Evolutionary conservation across 2,888 invertebrate species (phyloP).

Genomic region (Diplolepis rosae): DNA sequence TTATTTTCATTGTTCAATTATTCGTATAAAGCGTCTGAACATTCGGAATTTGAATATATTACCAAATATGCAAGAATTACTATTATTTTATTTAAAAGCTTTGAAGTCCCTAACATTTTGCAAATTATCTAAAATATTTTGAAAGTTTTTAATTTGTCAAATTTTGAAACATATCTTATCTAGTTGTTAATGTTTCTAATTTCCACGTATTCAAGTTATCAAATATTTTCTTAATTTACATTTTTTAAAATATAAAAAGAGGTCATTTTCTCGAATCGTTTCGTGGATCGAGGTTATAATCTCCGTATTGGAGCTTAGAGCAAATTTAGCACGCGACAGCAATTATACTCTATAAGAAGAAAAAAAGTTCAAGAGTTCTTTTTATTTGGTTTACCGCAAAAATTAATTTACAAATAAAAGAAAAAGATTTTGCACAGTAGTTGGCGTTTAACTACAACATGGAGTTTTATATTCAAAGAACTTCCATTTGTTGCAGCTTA

Average conservation of each 20-base stretch:
- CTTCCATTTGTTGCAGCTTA: not conserved
- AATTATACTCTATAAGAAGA: not conserved
- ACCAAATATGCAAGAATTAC: too few relatives aligned
- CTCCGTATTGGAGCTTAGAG: not conserved
- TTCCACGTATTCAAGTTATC: too few relatives aligned
- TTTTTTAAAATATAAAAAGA: not conserved
- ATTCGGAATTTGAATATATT: too few relatives aligned
- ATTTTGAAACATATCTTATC: too few relatives aligned
- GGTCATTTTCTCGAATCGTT: not conserved
- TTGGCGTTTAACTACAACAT: not conserved
- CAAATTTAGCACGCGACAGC: slow-evolving; percentile 11
- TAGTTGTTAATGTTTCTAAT: too few relatives aligned
- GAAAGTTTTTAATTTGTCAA: too few relatives aligned
- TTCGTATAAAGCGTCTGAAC: too few relatives aligned
- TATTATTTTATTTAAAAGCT: too few relatives aligned
- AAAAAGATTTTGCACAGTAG: not conserved
- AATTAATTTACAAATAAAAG: slow-evolving; percentile 29
- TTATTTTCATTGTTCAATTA: too few relatives aligned
- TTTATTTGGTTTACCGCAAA: slow-evolving; percentile 26
- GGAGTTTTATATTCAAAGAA: not conserved
- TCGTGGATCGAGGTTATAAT: not conserved
- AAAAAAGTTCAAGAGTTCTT: not conserved
- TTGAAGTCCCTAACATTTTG: too few relatives aligned
- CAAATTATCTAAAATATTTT: too few relatives aligned
- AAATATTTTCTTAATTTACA: slow-evolving; percentile 15